phyloP scores from a whole-genome alignment of 2,113 vertebrate genomes.

The Alectura lathami region DNA sequence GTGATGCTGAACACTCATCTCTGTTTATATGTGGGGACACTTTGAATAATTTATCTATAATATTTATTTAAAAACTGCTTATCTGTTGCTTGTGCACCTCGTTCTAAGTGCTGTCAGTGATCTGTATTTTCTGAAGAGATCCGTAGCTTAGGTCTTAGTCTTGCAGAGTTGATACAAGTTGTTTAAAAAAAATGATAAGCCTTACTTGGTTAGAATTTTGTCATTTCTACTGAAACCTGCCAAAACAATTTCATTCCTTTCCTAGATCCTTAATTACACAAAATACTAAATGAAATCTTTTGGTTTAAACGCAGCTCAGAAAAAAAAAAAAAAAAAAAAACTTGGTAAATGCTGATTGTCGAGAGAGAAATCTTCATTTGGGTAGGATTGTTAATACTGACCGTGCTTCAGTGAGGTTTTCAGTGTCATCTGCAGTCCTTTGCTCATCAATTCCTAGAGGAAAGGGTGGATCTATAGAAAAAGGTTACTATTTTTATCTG shows the following conservation, averaged over 20 bases:
- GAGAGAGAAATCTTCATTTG: background rate
- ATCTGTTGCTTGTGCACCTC: background rate
- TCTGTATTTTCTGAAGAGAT: background rate
- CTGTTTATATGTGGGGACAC: background rate
- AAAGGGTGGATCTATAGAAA: background rate
- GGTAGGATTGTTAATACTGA: background rate
- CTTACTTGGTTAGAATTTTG: background rate
- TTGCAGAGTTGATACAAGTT: background rate
- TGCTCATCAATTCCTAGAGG: background rate
- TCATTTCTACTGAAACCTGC: background rate
- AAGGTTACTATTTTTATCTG: conserved; percentile 3
- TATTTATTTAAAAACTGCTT: conserved; percentile 5
- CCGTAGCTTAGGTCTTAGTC: background rate
- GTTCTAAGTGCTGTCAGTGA: background rate
- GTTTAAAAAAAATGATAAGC: background rate
- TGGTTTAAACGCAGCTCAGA: background rate
- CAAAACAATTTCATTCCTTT: background rate
- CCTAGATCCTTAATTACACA: background rate
- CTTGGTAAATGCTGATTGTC: background rate
- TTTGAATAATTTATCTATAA: too few species aligned
- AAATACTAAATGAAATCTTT: background rate
- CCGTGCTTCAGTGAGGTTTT: background rate
- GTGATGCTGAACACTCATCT: conserved; percentile 5
- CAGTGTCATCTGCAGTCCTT: background rate
- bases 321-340: too few species aligned